These are phyloP conservation scores for Halcyon chelicuti DNA, from an alignment of 2,797 vertebrate genomes.

Conservation along the genomic window DNA sequence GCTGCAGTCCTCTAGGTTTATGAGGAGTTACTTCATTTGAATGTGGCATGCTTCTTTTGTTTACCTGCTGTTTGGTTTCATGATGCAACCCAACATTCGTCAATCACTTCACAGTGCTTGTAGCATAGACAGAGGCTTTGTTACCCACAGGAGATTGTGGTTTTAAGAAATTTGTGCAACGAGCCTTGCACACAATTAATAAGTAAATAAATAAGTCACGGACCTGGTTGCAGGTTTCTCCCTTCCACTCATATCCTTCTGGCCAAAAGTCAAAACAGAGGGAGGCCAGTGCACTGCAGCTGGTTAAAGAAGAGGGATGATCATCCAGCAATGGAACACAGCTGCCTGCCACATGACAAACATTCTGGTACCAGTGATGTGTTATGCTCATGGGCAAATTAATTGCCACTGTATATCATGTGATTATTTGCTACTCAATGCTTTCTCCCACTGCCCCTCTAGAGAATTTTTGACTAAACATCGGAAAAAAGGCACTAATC, in stretches of 20 bases:
- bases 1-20: neutral
- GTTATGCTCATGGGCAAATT: neutral
- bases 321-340: neutral
- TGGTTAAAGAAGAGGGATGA: neutral
- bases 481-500: neutral
- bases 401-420: neutral
- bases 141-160: neutral
- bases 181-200: neutral
- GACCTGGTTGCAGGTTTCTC: neutral
- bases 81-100: neutral
- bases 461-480: neutral
- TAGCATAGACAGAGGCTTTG: conserved; percentile 4
- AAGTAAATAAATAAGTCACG: neutral
- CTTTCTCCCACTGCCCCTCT: neutral
- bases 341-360: conserved; percentile 7
- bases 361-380: neutral
- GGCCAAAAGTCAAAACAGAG: neutral
- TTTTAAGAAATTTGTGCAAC: neutral
- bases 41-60: neutral
- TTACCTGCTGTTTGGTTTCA: conserved; percentile 24
- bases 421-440: neutral
- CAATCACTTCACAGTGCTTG: neutral
- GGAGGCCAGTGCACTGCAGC: neutral
- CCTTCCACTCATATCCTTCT: neutral
- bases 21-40: neutral